These are phyloP conservation scores for Oxycera nigricornis DNA, from an alignment of 2,888 invertebrate species.

Conservation along the genomic window DNA sequence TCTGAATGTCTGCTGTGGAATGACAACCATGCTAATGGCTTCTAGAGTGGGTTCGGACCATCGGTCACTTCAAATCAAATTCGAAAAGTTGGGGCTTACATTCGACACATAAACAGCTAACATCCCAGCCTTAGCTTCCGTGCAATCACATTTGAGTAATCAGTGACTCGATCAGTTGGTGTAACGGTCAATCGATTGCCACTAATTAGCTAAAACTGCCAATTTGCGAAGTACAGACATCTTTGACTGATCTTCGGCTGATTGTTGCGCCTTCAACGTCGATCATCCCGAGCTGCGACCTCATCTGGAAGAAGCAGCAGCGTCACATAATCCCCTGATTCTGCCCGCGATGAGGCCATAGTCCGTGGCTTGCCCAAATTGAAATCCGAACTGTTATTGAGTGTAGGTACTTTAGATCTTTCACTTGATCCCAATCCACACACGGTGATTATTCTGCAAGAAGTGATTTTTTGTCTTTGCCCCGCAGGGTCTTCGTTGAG, in stretches of 20 bases:
- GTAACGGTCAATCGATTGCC: conserved; percentile 19
- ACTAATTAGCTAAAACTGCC: conserved; percentile 16
- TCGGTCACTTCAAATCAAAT: too few species aligned
- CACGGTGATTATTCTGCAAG: background rate
- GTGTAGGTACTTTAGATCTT: background rate
- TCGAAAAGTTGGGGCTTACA: too few species aligned
- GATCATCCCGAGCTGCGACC: conserved; percentile 16
- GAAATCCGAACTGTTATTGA: conserved; percentile 31
- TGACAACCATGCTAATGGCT: background rate
- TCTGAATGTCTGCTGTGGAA: background rate
- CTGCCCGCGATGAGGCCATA: background rate
- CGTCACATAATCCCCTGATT: background rate
- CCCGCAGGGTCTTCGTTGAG: background rate
- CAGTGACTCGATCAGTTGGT: too few species aligned
- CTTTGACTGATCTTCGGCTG: conserved; percentile 17
- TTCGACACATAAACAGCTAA: too few species aligned
- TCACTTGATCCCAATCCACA: background rate
- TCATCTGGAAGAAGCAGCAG: background rate
- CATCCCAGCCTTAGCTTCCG: too few species aligned
- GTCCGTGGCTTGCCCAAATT: conserved; percentile 9
- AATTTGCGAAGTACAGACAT: conserved; percentile 7
- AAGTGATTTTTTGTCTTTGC: conserved; percentile 1
- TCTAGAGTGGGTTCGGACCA: background rate
- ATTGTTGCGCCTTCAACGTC: conserved; percentile 29
- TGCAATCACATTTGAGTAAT: too few species aligned